These are phyloP conservation scores for Eumacrocentrus americanus DNA, from an alignment of 2,888 invertebrate species.

Conservation along the genomic window DNA sequence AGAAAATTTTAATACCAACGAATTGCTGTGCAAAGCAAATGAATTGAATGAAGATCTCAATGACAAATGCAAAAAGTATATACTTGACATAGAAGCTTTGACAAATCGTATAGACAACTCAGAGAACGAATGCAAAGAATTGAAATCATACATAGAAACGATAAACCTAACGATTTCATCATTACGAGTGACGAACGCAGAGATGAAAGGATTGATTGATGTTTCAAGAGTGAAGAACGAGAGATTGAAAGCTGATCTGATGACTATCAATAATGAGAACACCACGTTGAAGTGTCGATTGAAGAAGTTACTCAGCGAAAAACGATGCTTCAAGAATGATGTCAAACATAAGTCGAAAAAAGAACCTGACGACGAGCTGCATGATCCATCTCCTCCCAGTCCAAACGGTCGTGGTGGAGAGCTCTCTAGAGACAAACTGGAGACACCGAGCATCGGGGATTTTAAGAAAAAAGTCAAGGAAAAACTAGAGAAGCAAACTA, in stretches of 20 bases:
- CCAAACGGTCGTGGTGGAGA: no score
- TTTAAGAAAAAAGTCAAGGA: neutral
- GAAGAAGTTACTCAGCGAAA: slow-evolving; percentile 24
- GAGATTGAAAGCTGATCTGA: slow-evolving; percentile 8
- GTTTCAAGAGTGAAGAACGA: neutral
- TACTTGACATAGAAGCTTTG: slow-evolving; percentile 10
- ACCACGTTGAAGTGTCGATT: slow-evolving; percentile 19
- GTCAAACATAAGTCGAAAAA: neutral
- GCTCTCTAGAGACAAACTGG: no score
- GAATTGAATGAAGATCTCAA: neutral
- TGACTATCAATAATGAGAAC: neutral
- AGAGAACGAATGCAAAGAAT: neutral
- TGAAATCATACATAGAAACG: neutral
- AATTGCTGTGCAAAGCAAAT: neutral
- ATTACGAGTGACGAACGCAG: neutral
- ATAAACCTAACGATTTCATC: slow-evolving; percentile 6
- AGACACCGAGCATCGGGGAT: slow-evolving; percentile 21
- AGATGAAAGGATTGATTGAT: slow-evolving; percentile 3
- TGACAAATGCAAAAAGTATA: neutral
- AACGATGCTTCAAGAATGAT: neutral
- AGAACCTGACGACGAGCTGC: no score
- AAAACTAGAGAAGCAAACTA: slow-evolving; percentile 8
- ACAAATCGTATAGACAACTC: neutral
- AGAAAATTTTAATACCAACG: neutral
- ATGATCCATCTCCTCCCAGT: no score